Evolutionary conservation across 2,113 vertebrate genomes (phyloP).

Genomic region (Edolisoma coerulescens): DNA sequence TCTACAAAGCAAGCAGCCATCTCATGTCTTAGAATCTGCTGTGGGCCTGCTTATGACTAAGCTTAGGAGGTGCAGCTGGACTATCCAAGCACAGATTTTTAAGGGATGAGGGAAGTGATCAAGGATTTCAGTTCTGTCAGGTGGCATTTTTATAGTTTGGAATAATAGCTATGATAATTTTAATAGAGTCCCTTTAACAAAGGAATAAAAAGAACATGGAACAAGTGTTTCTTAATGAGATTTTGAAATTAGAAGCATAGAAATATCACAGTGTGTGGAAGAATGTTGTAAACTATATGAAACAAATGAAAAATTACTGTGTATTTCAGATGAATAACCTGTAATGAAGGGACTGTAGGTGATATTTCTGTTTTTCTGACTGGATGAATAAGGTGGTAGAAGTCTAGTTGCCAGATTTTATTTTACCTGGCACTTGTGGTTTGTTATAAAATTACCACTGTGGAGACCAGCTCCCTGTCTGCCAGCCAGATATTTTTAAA

Average conservation of each 20-base stretch:
- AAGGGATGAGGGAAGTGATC: background rate
- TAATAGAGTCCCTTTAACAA: background rate
- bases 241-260: background rate
- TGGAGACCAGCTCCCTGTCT: slow-evolving; percentile 25
- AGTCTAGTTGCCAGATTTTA: slow-evolving; percentile 9
- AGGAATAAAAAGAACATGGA: background rate
- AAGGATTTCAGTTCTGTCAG: background rate
- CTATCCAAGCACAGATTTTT: background rate
- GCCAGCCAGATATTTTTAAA: slow-evolving; percentile 51
- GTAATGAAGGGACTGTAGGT: background rate
- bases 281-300: background rate
- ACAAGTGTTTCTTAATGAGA: background rate
- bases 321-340: background rate
- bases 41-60: background rate
- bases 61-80: background rate
- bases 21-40: background rate
- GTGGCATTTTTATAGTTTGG: background rate
- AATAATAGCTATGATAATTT: background rate
- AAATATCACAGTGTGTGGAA: background rate
- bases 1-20: background rate
- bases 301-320: background rate
- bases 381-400: background rate
- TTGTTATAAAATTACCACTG: slow-evolving; percentile 49
- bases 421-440: slow-evolving; percentile 45
- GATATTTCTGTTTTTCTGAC: background rate